Evolutionary conservation across 2,888 invertebrate species (phyloP), one percentile per base, ranked within the genome.

Genomic region (Gymnocheta viridis): DNA sequence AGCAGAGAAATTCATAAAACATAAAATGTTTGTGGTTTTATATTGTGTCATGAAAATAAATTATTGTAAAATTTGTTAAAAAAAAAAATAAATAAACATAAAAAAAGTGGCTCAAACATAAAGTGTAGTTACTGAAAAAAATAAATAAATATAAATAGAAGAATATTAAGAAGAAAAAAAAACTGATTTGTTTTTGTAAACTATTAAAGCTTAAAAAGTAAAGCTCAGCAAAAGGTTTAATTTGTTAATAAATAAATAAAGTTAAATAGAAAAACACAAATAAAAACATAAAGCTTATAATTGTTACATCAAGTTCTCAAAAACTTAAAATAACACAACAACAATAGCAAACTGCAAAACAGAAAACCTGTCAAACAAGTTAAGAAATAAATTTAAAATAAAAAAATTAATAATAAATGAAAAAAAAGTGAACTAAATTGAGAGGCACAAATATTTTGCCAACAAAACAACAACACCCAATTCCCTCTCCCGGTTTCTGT

Each of bases 341-440:
- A 60, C 10, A 73, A 74, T 24, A 67, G 24, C 2, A 19, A 51
- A 70, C 62, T 62, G 70, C 62, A 69, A 69, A 69, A 64, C 38
- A 60, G 79, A 86, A 89, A 90, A 90, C 89, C 87, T 86, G 90
- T 88, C 89, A 86, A 87, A 87, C 88, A 80, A 87, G 88, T 88
- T 87, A 70, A 78, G 83, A 82, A 86, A 84, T 29, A 85, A 86
- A 83, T 78, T 82, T 67, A 66, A 83, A 67, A 66, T 56, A 76
- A 76, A 86, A 77, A 84, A 81, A 60, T 14, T 82, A 24, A 27
- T 24, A 51, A 14, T 7, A 27, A 56, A 80, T 67, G 84, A 85
- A 56, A 44, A 22, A 76, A 84, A 64, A 80, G 58, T 76, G 29
- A 73, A 79, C 41, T 85, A 86, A 86, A 87, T 87, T 85, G 88